Percentiles rank a stretch among this genome's conserved stretches.
Evolutionary conservation across 1,140 invertebrate genomes (phyloP).

Genomic region (Scaptomyza graminum): DNA sequence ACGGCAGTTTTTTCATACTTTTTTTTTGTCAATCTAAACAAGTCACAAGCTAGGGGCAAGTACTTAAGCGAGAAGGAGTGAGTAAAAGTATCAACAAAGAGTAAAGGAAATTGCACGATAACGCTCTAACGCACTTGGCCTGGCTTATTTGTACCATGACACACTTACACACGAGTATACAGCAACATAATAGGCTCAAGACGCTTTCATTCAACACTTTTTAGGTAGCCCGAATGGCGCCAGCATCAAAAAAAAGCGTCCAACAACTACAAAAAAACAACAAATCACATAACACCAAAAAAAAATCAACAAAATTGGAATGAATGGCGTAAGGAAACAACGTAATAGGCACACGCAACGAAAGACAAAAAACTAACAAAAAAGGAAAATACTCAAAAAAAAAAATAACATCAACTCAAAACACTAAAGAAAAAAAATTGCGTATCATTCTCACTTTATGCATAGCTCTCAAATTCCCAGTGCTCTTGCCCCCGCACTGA

Average conservation of each 20-base stretch:
- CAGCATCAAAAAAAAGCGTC: conserved; percentile 53
- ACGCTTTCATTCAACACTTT: conserved; percentile 80
- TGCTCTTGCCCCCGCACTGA: conserved; percentile 30
- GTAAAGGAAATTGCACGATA: conserved; percentile 65
- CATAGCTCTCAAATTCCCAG: conserved; percentile 34
- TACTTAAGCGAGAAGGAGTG: conserved; percentile 3
- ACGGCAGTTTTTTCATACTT: conserved; percentile 10
- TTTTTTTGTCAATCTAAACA: conserved; percentile 43
- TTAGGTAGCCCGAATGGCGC: conserved; percentile 75
- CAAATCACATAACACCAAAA: conserved; percentile 8
- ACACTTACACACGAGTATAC: conserved; percentile 31
- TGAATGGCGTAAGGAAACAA: conserved; percentile 39
- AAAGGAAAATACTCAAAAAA: conserved; percentile 27
- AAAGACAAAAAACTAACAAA: conserved; percentile 59
- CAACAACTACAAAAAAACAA: conserved; percentile 15
- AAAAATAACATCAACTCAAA: not conserved
- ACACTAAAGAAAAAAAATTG: conserved; percentile 7
- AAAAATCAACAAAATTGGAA: conserved; percentile 26
- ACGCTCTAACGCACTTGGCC: conserved; percentile 45
- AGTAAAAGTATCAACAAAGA: conserved; percentile 3
- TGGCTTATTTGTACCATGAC: conserved; percentile 46
- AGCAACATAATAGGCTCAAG: conserved; percentile 75
- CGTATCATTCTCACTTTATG: conserved; percentile 16
- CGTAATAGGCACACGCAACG: conserved; percentile 66
- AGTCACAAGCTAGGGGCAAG: conserved; percentile 28